Evolutionary conservation across 2,888 invertebrate species (phyloP), one percentile per base, ranked within the genome.

Genomic region (Pyrochroa serraticornis): DNA sequence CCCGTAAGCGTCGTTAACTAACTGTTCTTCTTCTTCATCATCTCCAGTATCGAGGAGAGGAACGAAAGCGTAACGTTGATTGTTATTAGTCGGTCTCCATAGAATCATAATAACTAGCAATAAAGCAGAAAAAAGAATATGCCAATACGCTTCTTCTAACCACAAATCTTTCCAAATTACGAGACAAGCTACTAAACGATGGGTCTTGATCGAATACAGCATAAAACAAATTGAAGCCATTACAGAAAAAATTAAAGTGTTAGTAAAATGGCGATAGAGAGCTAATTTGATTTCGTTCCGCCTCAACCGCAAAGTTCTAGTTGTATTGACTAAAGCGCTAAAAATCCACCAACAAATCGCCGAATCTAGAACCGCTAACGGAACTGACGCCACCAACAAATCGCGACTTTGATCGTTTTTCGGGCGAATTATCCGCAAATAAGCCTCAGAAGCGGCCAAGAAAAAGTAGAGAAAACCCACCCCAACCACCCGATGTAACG

Each of bases 101-200:
- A 97, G 84, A 62, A 97, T 86, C 93, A 97, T 96, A 68, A 97
- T 97, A 32, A 93, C 93, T 34, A 92, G 80, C 14, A 97, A 83
- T 52, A 97, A 86, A 64, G 91, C 84, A 9, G 92, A 93, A 80
- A 97, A 97, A 54, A 96, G 82, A 33, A 96, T 85, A 79, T 95
- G 96, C 97, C 97, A 97, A 79, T 93, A 97, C 2, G 94, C 96
- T 65, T 94, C 93, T 76, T 97, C 95, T 71, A 97, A 81, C 97
- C 97, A 97, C 65, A 94, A 84, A 72, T 92, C 90, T 73, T 90
- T 91, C 96, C 96, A 97, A 63, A 92, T 90, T 62, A 85, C 87
- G 39, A 94, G 84, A 77, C 95, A 96, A 33, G 82, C 80, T 50
- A 88, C 85, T 49, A 91, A 83, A 71, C 86, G 85, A 76, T 93